These are phyloP conservation scores for Gasteruption jaculator DNA, from an alignment of 2,888 invertebrate genomes.

Conservation along the genomic window DNA sequence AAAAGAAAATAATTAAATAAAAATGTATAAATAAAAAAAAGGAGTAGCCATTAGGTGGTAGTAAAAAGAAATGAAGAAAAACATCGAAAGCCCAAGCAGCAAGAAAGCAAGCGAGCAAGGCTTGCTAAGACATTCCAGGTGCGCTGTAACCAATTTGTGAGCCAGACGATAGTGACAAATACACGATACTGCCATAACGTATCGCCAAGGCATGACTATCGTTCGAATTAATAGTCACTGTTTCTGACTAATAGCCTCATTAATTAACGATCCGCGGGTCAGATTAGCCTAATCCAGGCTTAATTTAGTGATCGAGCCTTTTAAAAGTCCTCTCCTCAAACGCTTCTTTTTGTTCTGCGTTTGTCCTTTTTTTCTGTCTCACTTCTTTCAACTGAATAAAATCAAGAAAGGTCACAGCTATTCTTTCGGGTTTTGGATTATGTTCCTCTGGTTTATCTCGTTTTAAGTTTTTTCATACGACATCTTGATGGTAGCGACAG, in stretches of 20 bases:
- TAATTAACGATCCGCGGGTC: constrained; percentile 42
- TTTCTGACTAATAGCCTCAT: constrained; percentile 43
- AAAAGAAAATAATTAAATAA: too few species aligned
- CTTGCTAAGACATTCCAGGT: constrained; percentile 40
- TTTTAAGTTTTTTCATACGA: too few species aligned
- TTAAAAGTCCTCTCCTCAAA: too few species aligned
- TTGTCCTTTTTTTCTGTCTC: too few species aligned
- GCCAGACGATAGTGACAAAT: constrained; percentile 42
- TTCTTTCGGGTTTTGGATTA: too few species aligned
- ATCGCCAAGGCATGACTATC: constrained; percentile 38
- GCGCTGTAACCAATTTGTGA: constrained; percentile 45
- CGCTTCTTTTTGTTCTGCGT: too few species aligned
- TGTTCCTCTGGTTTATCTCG: too few species aligned
- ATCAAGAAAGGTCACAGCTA: too few species aligned
- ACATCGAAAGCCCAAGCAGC: background rate
- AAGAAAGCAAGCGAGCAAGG: background rate
- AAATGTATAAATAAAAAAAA: too few species aligned
- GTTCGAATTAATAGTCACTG: constrained; percentile 42
- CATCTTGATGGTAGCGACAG: too few species aligned
- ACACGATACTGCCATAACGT: constrained; percentile 45
- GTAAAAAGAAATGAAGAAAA: background rate
- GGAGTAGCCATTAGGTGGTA: background rate
- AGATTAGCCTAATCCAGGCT: constrained; percentile 43
- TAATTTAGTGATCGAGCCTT: constrained; percentile 41
- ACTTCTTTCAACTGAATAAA: too few species aligned